phyloP scores from a whole-genome alignment of 2,888 invertebrate genomes.

The Argynnis bischoffii region DNA sequence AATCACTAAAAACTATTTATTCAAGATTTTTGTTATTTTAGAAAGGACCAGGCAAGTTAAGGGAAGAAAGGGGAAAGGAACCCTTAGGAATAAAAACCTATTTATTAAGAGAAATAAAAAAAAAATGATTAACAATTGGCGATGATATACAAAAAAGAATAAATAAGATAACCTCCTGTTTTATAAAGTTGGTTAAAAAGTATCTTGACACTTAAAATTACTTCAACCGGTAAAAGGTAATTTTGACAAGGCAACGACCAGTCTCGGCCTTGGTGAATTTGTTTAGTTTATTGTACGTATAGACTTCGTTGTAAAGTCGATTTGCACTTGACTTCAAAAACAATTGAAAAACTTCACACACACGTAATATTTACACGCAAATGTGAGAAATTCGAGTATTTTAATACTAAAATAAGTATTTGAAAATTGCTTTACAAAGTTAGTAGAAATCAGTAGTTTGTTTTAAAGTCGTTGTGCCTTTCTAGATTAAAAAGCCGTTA shows the following conservation, averaged over 20 bases:
- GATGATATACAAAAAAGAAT: background rate
- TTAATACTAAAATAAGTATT: background rate
- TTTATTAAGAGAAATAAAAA: too few species aligned
- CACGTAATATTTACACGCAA: constrained; percentile 13
- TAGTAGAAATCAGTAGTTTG: too few species aligned
- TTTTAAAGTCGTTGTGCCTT: too few species aligned
- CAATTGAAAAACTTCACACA: constrained; percentile 19
- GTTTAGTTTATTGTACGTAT: constrained; percentile 16
- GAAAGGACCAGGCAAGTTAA: too few species aligned
- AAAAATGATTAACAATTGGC: too few species aligned
- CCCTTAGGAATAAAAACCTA: too few species aligned
- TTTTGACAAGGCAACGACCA: constrained; percentile 56
- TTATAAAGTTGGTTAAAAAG: background rate
- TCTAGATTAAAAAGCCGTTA: too few species aligned
- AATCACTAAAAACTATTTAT: too few species aligned
- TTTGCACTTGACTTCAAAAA: constrained; percentile 24
- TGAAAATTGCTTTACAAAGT: too few species aligned
- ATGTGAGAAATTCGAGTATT: background rate
- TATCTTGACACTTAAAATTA: constrained; percentile 2
- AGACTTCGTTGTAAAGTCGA: constrained; percentile 7
- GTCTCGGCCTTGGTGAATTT: constrained; percentile 49
- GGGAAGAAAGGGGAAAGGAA: too few species aligned
- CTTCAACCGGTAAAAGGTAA: constrained; percentile 20
- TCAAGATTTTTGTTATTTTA: too few species aligned
- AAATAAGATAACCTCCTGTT: background rate